These are phyloP conservation scores for Megaceryle alcyon DNA, from an alignment of 2,797 vertebrate genomes.

Conservation along the genomic window DNA sequence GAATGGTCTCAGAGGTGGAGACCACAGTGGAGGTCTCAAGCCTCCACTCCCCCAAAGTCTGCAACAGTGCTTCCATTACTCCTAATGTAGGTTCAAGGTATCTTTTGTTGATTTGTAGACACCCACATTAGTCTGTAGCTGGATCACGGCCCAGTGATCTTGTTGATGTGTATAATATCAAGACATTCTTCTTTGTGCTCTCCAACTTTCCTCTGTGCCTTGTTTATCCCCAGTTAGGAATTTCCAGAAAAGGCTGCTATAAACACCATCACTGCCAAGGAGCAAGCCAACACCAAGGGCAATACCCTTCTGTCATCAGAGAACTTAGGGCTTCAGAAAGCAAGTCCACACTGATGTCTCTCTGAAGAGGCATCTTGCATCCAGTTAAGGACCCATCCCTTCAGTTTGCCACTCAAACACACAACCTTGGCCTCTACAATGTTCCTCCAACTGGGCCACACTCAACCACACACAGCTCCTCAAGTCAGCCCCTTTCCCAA, in stretches of 20 bases:
- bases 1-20: not conserved
- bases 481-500: not conserved
- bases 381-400: not conserved
- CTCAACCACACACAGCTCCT: not conserved
- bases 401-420: not conserved
- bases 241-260: conserved; percentile 20
- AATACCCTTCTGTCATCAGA: not conserved
- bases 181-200: not conserved
- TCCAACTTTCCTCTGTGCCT: not conserved
- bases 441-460: not conserved
- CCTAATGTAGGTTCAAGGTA: not conserved
- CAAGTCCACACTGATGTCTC: not conserved
- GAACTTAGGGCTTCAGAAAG: not conserved
- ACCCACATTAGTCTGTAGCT: not conserved
- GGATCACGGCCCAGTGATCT: conserved; percentile 3
- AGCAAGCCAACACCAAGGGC: not conserved
- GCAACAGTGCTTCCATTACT: not conserved
- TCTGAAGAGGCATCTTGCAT: not conserved
- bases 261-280: not conserved
- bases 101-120: not conserved
- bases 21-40: not conserved
- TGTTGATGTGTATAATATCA: not conserved
- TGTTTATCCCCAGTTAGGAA: not conserved
- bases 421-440: not conserved
- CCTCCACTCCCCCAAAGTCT: not conserved